These are phyloP conservation scores for Vulpes lagopus DNA, from an alignment of 2,113 vertebrate genomes.

Conservation along the genomic window DNA sequence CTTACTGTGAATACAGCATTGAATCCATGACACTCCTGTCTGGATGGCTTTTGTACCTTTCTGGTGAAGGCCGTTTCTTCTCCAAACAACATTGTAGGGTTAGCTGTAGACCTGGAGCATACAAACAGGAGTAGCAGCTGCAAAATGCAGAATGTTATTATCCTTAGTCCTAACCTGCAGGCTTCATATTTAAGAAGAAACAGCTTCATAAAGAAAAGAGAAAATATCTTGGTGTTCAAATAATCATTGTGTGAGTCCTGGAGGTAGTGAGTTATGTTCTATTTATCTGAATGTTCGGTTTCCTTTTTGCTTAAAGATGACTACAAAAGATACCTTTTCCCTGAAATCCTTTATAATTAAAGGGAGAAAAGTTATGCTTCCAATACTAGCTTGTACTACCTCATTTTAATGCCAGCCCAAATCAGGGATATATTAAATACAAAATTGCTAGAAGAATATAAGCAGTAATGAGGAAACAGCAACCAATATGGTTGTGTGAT, in stretches of 20 bases:
- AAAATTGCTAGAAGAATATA: background rate
- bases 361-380: background rate
- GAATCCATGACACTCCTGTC: conserved; percentile 10
- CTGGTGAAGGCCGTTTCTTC: conserved; percentile 56
- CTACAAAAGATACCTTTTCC: background rate
- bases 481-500: background rate
- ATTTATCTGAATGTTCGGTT: background rate
- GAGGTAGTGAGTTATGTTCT: background rate
- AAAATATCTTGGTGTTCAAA: conserved; percentile 38
- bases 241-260: conserved; percentile 1
- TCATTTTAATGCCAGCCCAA: background rate
- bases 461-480: background rate
- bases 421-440: background rate
- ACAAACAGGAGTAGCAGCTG: conserved; percentile 63
- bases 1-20: conserved; percentile 58
- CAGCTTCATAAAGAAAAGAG: conserved; percentile 38
- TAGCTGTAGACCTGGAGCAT: conserved; percentile 48
- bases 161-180: conserved; percentile 43
- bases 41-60: conserved; percentile 65
- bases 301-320: conserved; percentile 36
- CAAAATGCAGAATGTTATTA: conserved; percentile 70
- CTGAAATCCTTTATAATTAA: conserved; percentile 22
- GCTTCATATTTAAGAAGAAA: background rate
- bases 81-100: conserved; percentile 43
- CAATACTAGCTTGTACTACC: background rate